phyloP scores from a whole-genome alignment of 2,888 invertebrate genomes.

The Caradrina kadenii region DNA sequence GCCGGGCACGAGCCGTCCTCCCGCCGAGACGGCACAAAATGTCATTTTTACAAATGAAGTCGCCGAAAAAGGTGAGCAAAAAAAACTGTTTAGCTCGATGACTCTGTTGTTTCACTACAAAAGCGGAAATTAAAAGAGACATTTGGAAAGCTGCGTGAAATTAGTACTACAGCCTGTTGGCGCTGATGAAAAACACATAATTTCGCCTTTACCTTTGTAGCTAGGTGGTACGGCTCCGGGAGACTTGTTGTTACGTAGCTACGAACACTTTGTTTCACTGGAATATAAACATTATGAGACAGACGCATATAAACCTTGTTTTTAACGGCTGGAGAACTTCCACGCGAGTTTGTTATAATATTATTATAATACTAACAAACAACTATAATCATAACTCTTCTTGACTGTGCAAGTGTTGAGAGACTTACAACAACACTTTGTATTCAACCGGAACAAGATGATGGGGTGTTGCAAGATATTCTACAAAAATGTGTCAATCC shows the following conservation, averaged over 20 bases:
- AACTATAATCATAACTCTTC: no score
- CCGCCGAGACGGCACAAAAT: constrained; percentile 56
- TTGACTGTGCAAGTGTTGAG: no score
- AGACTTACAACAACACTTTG: no score
- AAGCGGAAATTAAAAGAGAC: constrained; percentile 71
- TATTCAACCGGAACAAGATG: no score
- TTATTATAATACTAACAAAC: not conserved
- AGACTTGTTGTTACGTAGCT: not conserved
- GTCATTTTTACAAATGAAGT: constrained; percentile 77
- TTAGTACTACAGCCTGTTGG: constrained; percentile 58
- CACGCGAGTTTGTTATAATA: not conserved
- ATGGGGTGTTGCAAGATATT: no score
- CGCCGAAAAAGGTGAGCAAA: constrained; percentile 66
- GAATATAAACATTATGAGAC: constrained; percentile 26
- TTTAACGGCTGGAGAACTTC: not conserved
- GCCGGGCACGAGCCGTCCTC: not conserved
- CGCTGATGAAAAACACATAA: constrained; percentile 63
- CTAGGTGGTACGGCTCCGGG: constrained; percentile 13
- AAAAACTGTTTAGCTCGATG: constrained; percentile 70
- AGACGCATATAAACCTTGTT: constrained; percentile 15
- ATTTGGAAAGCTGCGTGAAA: constrained; percentile 64
- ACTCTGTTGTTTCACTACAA: constrained; percentile 69
- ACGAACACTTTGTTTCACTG: constrained; percentile 19
- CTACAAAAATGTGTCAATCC: not conserved
- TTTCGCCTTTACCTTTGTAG: constrained; percentile 54